Base-by-base conservation (phyloP, 2,797 vertebrate genomes). In the Cetoscarus ocellatus region DNA sequence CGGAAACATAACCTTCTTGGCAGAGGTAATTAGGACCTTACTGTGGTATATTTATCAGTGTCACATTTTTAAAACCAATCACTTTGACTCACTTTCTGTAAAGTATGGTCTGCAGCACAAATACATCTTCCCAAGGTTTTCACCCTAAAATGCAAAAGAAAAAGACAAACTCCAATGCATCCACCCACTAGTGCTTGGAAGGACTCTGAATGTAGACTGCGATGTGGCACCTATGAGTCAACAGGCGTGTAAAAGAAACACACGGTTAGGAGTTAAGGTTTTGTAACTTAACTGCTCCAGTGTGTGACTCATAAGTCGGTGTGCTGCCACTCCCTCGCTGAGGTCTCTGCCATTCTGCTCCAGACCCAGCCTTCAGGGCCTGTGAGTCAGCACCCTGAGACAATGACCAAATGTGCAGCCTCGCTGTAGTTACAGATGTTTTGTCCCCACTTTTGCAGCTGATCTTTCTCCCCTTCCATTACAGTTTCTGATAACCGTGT, bases 351-450 rank as follows among this genome's bases (percentile, higher is more conserved):
- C 15, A 49, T 73, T 5, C 61, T 80, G 73, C 70, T 39, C 38
- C 51, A 40, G 48, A 69, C 82, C 73, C 63, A 70, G 67, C 42
- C 35, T 17, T 8, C 60, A 17, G 55, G 45, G 68, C 71, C 47
- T 77, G 64, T 87, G 80, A 86, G 63, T 90, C 77, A 86, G 80
- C 65, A 47, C 47, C 47, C 43, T 17, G 42, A 55, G 61, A 49
- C 63, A 42, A 18, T 17, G 44, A 61, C 17, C 7, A 18, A 49
- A 49, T 40, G 75, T 47, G 63, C 58, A 27, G 34, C 58, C 54
- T 5, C 19, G 0, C 40, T 53, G 61, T 61, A 63, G 50, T 44
- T 61, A 19, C 7, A 43, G 17, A 55, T 6, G 1, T 10, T 61
- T 42, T 55, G 19, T 51, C 45, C 56, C 47, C 35, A 3, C 13